Conservation (phyloP, 2,888 invertebrate genomes). For the Mellilla xanthometata region DNA sequence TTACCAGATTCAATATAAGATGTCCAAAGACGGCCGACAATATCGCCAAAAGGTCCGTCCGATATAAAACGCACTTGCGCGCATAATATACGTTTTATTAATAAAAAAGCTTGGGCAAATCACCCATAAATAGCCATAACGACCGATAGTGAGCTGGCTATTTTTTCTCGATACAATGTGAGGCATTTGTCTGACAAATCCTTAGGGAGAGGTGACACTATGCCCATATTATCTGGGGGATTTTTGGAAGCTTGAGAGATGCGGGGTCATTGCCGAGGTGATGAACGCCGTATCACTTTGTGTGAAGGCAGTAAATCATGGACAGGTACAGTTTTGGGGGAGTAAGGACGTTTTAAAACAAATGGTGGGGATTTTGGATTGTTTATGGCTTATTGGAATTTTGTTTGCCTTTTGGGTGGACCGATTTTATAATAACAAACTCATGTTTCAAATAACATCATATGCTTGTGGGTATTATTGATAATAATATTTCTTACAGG, state of each 20-base stretch:
- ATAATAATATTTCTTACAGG: no score
- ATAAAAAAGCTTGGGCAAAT: slow-evolving; percentile 78
- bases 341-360: slow-evolving; percentile 46
- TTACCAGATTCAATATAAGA: slow-evolving; percentile 64
- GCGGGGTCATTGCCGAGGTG: slow-evolving; percentile 78
- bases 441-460: no score
- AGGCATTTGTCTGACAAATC: slow-evolving; percentile 83
- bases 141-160: slow-evolving; percentile 74
- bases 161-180: slow-evolving; percentile 76
- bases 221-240: slow-evolving; percentile 65
- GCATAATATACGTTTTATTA: slow-evolving; percentile 83
- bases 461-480: no score
- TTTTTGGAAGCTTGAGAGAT: slow-evolving; percentile 70
- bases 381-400: slow-evolving; percentile 45
- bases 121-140: slow-evolving; percentile 80
- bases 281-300: slow-evolving; percentile 74
- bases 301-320: slow-evolving; percentile 75
- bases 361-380: slow-evolving; percentile 54
- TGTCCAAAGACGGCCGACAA: slow-evolving; percentile 80
- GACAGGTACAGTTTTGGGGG: slow-evolving; percentile 61
- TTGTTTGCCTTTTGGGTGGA: slow-evolving; percentile 6
- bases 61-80: slow-evolving; percentile 81
- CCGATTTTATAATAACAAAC: no score
- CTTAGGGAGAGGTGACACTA: slow-evolving; percentile 72
- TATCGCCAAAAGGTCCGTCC: slow-evolving; percentile 65